A percentile compares a stretch with the other conserved stretches of the same genome.
Evolutionary conservation across 1,140 invertebrate species (phyloP).

Genomic region (Bombus polaris): DNA sequence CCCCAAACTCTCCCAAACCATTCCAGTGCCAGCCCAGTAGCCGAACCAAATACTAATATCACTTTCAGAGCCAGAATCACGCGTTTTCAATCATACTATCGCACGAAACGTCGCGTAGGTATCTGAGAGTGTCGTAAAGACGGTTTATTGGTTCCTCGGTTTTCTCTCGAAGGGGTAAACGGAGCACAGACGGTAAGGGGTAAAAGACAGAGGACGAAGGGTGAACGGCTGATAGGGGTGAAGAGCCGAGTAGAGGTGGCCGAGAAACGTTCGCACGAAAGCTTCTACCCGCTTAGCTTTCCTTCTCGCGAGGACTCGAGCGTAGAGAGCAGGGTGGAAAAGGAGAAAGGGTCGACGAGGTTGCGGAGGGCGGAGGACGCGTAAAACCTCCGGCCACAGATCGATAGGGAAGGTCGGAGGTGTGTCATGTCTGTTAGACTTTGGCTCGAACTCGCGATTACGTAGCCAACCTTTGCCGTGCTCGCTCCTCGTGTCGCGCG

Average conservation of each 20-base stretch:
- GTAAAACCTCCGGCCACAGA: constrained; percentile 80
- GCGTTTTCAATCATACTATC: constrained; percentile 17
- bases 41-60: not conserved
- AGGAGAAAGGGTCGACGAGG: constrained; percentile 59
- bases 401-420: constrained; percentile 82
- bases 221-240: constrained; percentile 8
- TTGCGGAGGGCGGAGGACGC: constrained; percentile 74
- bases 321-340: constrained; percentile 14
- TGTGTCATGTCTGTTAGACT: constrained; percentile 78
- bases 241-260: constrained; percentile 34
- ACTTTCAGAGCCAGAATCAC: constrained; percentile 2
- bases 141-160: constrained; percentile 60
- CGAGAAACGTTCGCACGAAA: constrained; percentile 57
- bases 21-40: not conserved
- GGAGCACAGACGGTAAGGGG: constrained; percentile 14
- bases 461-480: constrained; percentile 47
- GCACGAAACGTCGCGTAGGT: constrained; percentile 45
- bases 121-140: constrained; percentile 60
- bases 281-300: constrained; percentile 53
- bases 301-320: constrained; percentile 69
- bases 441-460: constrained; percentile 67
- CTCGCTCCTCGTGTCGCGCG: constrained; percentile 3
- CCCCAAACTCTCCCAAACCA: not conserved
- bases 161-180: constrained; percentile 32
- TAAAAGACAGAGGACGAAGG: constrained; percentile 6